Conservation (phyloP, 2,113 vertebrate species). For the Brevimyrus niger region DNA sequence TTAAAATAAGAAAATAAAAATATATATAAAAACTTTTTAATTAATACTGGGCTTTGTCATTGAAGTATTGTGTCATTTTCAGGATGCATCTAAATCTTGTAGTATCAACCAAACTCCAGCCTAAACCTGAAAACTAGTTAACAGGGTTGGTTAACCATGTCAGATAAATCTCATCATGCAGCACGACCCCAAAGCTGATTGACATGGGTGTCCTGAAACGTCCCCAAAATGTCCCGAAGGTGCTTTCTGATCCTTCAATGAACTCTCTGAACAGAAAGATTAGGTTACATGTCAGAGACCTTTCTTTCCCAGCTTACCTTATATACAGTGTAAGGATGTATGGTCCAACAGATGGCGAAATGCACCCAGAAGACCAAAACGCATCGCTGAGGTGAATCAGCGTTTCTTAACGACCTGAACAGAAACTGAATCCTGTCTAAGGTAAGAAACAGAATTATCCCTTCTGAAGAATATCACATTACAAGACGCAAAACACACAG, state of each 20-base stretch:
- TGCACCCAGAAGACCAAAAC: not conserved
- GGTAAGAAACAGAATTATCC: not conserved
- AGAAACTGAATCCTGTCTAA: not conserved
- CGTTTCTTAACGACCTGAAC: not conserved
- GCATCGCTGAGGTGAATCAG: not conserved
- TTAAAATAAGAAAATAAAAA: not conserved
- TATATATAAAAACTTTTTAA: not conserved
- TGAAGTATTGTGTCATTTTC: not conserved
- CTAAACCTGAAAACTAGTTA: conserved; percentile 27
- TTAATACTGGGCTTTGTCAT: not conserved
- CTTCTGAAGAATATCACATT: not conserved
- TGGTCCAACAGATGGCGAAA: not conserved
- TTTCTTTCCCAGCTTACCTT: not conserved
- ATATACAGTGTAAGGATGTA: not conserved
- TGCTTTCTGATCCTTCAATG: not conserved
- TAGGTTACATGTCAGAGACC: not conserved
- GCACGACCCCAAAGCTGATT: conserved; percentile 29
- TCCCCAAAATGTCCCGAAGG: conserved; percentile 40
- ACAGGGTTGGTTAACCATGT: not conserved
- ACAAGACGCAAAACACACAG: not conserved
- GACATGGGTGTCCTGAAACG: conserved; percentile 32
- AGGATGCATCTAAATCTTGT: not conserved
- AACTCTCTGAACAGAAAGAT: not conserved
- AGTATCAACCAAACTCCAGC: conserved; percentile 33
- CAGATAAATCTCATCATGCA: conserved; percentile 30